These are phyloP conservation scores for Hystrix brachyura DNA, from an alignment of 2,113 vertebrate genomes.

Conservation along the genomic window DNA sequence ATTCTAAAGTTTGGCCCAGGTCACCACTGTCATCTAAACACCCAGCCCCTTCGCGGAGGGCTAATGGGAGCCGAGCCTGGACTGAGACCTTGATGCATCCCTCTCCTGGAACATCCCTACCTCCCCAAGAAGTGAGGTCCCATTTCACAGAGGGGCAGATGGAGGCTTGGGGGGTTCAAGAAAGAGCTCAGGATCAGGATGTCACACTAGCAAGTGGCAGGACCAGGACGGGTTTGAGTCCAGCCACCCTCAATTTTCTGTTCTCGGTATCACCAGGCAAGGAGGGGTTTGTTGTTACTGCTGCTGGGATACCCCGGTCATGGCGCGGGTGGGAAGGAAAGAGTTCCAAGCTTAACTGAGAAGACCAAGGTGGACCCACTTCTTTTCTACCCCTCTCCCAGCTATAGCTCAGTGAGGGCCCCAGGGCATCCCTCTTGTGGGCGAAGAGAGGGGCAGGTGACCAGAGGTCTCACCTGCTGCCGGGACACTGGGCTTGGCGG, in stretches of 20 bases:
- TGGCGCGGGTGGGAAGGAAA: neutral
- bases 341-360: neutral
- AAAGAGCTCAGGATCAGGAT: no score
- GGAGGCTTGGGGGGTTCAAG: neutral
- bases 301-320: neutral
- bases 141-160: neutral
- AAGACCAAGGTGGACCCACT: neutral
- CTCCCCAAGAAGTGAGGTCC: neutral
- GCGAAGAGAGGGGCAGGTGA: neutral
- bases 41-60: rapidly evolving
- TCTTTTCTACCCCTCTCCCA: neutral
- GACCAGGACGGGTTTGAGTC: neutral
- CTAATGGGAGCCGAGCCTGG: neutral
- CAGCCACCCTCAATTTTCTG: neutral
- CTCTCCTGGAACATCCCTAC: rapidly evolving
- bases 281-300: neutral
- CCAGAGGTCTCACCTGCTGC: neutral
- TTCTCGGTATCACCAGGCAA: neutral
- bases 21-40: rapidly evolving
- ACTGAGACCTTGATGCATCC: rapidly evolving
- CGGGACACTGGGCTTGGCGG: neutral
- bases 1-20: rapidly evolving
- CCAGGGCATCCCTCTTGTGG: neutral
- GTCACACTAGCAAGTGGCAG: neutral
- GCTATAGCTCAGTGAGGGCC: neutral